Percentiles rank a stretch among this genome's conserved stretches.
phyloP scores from a whole-genome alignment of 2,888 invertebrate genomes.

The Eristalis intricaria region DNA sequence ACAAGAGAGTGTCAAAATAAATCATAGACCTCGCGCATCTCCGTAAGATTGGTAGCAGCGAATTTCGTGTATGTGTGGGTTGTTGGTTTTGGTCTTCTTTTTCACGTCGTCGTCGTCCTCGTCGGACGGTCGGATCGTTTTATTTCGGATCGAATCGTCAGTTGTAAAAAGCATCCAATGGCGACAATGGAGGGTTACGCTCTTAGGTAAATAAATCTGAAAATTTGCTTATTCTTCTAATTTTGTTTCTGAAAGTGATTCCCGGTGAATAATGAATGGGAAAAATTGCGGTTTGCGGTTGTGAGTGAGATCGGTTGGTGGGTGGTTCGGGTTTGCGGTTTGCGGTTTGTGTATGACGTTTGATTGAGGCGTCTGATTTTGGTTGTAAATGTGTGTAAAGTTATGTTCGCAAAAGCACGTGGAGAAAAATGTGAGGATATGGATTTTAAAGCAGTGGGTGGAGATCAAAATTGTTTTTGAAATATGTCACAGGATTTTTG shows the following conservation, averaged over 20 bases:
- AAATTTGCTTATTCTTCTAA: neutral
- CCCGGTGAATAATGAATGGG: neutral
- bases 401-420: neutral
- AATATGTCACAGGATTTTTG: too few species aligned
- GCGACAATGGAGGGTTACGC: slow-evolving; percentile 31
- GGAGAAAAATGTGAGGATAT: neutral
- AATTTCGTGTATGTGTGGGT: neutral
- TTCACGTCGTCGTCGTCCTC: neutral
- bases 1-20: slow-evolving; percentile 56
- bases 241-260: neutral
- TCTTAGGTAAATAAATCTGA: slow-evolving; percentile 48
- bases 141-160: neutral
- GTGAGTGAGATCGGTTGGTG: neutral
- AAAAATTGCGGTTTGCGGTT: neutral
- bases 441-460: neutral
- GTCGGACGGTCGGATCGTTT: neutral
- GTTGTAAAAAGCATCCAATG: slow-evolving; percentile 7
- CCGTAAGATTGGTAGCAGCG: slow-evolving; percentile 62
- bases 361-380: neutral
- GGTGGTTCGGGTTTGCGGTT: neutral
- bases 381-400: neutral
- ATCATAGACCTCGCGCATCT: slow-evolving; percentile 38
- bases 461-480: too few species aligned
- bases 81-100: slow-evolving; percentile 6
- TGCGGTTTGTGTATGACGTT: neutral